A percentile compares a stretch with the other conserved stretches of the same genome.
phyloP scores from a whole-genome alignment of 2,113 vertebrate genomes.

The Muntiacus muntjak region DNA sequence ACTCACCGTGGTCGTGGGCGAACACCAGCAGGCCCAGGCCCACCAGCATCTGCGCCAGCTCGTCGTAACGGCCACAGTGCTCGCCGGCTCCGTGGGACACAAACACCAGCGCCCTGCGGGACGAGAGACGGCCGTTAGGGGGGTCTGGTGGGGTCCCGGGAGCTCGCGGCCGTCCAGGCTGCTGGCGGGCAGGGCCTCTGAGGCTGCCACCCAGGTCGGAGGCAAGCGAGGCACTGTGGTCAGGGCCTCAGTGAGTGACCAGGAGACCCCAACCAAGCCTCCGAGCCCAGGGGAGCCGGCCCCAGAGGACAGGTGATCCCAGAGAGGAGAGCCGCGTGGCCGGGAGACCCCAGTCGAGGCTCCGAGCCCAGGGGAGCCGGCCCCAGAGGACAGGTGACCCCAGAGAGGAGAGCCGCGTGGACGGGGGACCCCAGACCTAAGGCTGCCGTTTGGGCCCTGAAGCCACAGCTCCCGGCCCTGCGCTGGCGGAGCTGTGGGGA shows the following conservation, averaged over 20 bases:
- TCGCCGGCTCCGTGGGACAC: slow-evolving; percentile 93
- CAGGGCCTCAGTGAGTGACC: not conserved
- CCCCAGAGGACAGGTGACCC: not conserved
- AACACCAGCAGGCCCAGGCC: slow-evolving; percentile 89
- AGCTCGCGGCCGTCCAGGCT: not conserved
- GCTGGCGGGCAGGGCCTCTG: not conserved
- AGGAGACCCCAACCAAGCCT: not conserved
- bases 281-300: not conserved
- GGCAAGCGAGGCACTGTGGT: not conserved
- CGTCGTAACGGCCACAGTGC: slow-evolving; percentile 92
- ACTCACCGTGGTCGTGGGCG: slow-evolving; percentile 96
- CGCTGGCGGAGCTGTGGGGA: not conserved
- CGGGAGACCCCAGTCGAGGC: no score
- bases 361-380: not conserved
- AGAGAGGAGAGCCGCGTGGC: not conserved
- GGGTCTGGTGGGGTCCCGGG: not conserved
- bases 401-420: not conserved
- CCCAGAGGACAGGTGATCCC: not conserved
- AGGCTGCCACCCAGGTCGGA: not conserved
- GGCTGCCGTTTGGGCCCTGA: not conserved
- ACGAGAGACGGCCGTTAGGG: slow-evolving; percentile 53
- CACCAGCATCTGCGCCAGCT: slow-evolving; percentile 88
- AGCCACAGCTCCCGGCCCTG: not conserved
- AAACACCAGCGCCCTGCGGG: slow-evolving; percentile 90
- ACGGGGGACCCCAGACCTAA: not conserved